Evolutionary conservation across 2,888 invertebrate genomes (phyloP).

Genomic region (Calameuta pallipes): DNA sequence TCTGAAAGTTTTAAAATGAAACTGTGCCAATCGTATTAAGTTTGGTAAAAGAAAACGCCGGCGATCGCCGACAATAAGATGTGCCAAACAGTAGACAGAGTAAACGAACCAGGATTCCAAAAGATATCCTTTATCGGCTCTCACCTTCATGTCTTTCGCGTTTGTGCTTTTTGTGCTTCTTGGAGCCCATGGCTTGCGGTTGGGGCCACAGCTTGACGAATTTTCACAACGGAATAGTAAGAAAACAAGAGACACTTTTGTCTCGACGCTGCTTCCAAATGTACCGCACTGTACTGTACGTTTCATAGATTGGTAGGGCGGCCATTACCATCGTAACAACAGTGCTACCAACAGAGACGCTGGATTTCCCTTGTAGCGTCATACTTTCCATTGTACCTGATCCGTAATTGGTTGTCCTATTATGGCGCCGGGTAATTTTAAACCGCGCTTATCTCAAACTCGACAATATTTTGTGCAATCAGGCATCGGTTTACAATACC

Average conservation of each 20-base stretch:
- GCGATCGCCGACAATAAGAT: not conserved
- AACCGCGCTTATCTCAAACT: not conserved
- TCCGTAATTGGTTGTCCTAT: not conserved
- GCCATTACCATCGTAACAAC: not conserved
- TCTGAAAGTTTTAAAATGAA: not conserved
- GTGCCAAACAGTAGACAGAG: not conserved
- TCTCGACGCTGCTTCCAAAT: not conserved
- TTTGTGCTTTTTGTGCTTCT: constrained; percentile 65
- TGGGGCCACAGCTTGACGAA: constrained; percentile 43
- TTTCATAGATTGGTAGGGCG: not conserved
- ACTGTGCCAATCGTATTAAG: not conserved
- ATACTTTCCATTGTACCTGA: not conserved
- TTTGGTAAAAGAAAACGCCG: not conserved
- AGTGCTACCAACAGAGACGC: not conserved
- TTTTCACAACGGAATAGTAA: constrained; percentile 14
- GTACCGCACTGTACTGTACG: not conserved
- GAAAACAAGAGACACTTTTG: constrained; percentile 6
- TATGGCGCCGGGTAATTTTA: not conserved
- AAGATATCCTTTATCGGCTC: constrained; percentile 20
- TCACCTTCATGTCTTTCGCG: constrained; percentile 63
- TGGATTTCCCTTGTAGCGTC: not conserved
- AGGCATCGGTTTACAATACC: not conserved
- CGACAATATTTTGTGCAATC: not conserved
- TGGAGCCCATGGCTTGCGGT: constrained; percentile 58
- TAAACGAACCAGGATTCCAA: constrained; percentile 6